A percentile compares a stretch with the other conserved stretches of the same genome.
These are phyloP conservation scores for Phrynosoma platyrhinos DNA, from an alignment of 2,113 vertebrate species.

Conservation along the genomic window DNA sequence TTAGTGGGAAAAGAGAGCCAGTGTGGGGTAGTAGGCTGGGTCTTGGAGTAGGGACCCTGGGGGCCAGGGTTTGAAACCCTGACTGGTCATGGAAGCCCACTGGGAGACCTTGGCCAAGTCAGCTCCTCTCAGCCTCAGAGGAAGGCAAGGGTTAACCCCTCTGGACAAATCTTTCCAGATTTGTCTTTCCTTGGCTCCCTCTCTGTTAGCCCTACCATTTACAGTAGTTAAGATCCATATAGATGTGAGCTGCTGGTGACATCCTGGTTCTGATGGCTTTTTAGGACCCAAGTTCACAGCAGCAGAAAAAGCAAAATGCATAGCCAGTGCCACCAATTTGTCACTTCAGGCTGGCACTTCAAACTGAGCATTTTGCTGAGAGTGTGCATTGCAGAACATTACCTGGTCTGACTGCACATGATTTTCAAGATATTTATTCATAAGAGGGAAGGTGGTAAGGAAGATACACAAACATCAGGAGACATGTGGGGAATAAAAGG, in stretches of 20 bases:
- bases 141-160: too few relatives aligned
- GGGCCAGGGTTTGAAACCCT: too few relatives aligned
- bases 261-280: background rate
- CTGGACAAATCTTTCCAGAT: background rate
- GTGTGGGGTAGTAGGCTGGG: background rate
- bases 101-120: too few relatives aligned
- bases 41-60: too few relatives aligned
- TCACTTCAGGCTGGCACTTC: background rate
- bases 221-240: too few relatives aligned
- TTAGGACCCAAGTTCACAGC: background rate
- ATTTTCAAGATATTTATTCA: background rate
- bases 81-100: background rate
- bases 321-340: background rate
- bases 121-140: too few relatives aligned
- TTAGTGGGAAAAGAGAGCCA: rapidly evolving
- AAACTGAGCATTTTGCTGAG: background rate
- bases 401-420: background rate
- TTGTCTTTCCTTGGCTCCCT: background rate
- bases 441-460: background rate
- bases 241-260: rapidly evolving
- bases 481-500: background rate
- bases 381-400: background rate
- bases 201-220: background rate
- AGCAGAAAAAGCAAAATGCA: background rate
- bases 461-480: background rate